These are phyloP conservation scores for Cyclophora albipunctata DNA, from an alignment of 2,888 invertebrate species.

Conservation along the genomic window DNA sequence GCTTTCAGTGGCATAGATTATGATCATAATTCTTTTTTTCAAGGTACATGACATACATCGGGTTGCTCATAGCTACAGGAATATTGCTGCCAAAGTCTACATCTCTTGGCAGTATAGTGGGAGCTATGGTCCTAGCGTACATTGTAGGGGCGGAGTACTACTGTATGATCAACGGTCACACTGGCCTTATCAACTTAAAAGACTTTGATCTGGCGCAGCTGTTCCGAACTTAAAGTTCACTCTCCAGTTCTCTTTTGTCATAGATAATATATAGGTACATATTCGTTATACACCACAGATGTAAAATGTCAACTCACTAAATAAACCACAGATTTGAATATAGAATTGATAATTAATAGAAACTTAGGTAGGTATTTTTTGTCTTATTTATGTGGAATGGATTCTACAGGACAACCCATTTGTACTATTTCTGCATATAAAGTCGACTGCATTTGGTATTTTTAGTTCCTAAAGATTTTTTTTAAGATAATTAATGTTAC, in stretches of 20 bases:
- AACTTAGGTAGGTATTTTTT: too few relatives aligned
- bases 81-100: conserved; percentile 90
- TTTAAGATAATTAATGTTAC: too few relatives aligned
- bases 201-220: conserved; percentile 48
- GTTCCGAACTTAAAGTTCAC: conserved; percentile 32
- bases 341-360: too few relatives aligned
- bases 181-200: conserved; percentile 48
- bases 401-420: too few relatives aligned
- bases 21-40: conserved; percentile 14
- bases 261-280: not conserved
- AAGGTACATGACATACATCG: conserved; percentile 89
- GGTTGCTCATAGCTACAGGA: conserved; percentile 87
- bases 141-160: conserved; percentile 90
- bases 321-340: too few relatives aligned
- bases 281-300: not conserved
- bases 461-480: too few relatives aligned
- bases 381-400: too few relatives aligned
- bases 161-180: conserved; percentile 73
- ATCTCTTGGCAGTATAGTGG: conserved; percentile 84
- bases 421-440: too few relatives aligned
- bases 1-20: too few relatives aligned
- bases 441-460: too few relatives aligned
- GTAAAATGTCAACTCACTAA: too few relatives aligned
- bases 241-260: too few relatives aligned
- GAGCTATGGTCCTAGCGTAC: conserved; percentile 86